Base-by-base conservation (phyloP, 30 jellyfish, hydroid and myxozoan genomes). In the Euphysa ruthae region DNA sequence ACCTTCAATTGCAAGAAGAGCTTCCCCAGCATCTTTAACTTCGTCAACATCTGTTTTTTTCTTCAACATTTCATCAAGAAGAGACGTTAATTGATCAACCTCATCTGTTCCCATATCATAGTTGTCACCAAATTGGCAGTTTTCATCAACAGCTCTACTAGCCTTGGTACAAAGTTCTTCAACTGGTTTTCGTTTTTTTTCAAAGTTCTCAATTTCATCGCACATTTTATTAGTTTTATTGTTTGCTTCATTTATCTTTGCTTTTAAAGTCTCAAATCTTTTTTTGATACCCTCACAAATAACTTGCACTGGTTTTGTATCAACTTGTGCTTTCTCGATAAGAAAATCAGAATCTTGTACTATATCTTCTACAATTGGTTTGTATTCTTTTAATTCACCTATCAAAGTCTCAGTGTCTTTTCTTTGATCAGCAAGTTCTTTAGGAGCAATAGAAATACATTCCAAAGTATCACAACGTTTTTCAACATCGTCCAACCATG, bases 401-500 rank as follows among this genome's bases (percentile, higher is more conserved):
- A 55, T 18, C 24, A 81, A 30, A 32, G 69, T 85, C 20, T 26
- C 30, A 28, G 66, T 30, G 23, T 63, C 16, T 15, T 55, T 70
- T n/a, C 75, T 74, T 51, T 88, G 98, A 32, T 70, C 21, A 1
- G 46, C 79, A 15, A 88, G 75, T 32, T 55, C 63, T 22, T 55
- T 81, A 38, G 93, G 84, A 33, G 74, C 92, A 38, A 81, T 93
- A 42, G 76, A 52, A 49, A 81, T 71, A 0, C 55, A 85, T 0
- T 74, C 93, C 7, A 79, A 51, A 0, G 50, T 81, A 29, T 69
- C 94, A 1, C 70, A 4, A 49, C 54, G 71, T 77, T 80, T 88
- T 30, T 88, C 98, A 13, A 70, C 66, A 31, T 75, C 93, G 2
- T 74, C 35, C 16, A 88, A 61, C 91, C 94, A 73, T 20, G 94